Percentiles rank a stretch among this genome's conserved stretches.
Conservation (phyloP, 2,113 vertebrate species). For the Cochlearius cochlearius region DNA sequence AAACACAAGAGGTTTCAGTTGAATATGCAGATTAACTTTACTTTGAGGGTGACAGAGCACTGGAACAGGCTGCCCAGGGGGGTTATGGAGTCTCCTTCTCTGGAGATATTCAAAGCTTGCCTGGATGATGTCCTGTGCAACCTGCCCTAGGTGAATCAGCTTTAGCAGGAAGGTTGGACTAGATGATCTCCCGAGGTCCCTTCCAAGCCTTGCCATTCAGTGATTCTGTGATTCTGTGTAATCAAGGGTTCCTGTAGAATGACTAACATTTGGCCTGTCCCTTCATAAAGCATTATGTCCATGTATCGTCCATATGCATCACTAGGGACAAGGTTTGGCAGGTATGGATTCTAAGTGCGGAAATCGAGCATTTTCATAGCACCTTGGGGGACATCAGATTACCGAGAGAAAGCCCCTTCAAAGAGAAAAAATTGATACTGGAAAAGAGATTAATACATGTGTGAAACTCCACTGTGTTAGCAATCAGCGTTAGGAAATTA, state of each 20-base stretch:
- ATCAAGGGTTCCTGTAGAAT: not conserved
- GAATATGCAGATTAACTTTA: too few species aligned
- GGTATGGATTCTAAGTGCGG: not conserved
- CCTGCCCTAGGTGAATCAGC: too few species aligned
- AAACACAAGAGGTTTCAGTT: too few species aligned
- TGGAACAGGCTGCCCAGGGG: too few species aligned
- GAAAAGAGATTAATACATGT: not conserved
- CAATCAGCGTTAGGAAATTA: not conserved
- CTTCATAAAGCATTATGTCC: not conserved
- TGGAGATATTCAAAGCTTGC: too few species aligned
- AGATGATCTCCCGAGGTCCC: too few species aligned
- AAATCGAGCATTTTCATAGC: not conserved
- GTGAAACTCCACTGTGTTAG: not conserved
- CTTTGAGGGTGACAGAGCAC: too few species aligned
- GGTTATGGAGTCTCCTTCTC: too few species aligned
- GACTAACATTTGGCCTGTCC: not conserved
- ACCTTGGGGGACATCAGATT: not conserved
- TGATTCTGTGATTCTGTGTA: too few species aligned
- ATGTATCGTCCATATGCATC: fast-evolving
- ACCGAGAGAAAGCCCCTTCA: not conserved
- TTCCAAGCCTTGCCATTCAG: too few species aligned
- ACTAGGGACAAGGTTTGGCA: fast-evolving
- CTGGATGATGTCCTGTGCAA: too few species aligned
- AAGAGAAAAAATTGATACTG: not conserved
- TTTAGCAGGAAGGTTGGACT: too few species aligned